Evolutionary conservation across 2,113 vertebrate species (phyloP).

Genomic region (Gambusia holbrooki): DNA sequence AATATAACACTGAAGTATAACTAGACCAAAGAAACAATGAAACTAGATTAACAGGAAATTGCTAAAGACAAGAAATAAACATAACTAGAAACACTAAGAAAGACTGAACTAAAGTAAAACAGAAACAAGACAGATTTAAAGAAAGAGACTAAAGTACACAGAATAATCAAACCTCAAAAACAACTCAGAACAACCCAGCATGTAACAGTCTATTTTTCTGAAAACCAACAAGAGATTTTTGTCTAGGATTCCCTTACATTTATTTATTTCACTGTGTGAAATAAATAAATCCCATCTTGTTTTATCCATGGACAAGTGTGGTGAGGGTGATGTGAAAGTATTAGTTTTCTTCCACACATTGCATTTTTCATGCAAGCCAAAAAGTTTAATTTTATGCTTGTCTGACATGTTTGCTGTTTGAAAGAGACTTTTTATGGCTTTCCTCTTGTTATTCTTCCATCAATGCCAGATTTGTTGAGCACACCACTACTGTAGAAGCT

Average conservation of each 20-base stretch:
- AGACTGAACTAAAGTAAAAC: too few relatives aligned
- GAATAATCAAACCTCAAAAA: too few relatives aligned
- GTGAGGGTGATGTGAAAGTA: background rate
- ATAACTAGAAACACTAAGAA: too few relatives aligned
- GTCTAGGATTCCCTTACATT: background rate
- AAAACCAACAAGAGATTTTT: background rate
- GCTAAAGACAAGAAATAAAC: too few relatives aligned
- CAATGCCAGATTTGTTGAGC: background rate
- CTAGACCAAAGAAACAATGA: too few relatives aligned
- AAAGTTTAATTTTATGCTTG: background rate
- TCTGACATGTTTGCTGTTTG: background rate
- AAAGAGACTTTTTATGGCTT: background rate
- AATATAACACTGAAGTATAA: too few relatives aligned
- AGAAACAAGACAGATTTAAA: too few relatives aligned
- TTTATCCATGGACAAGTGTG: background rate
- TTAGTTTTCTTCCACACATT: background rate
- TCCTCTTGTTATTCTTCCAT: background rate
- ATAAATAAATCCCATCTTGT: background rate
- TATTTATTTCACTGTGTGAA: background rate
- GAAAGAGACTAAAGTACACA: too few relatives aligned
- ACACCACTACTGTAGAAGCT: background rate
- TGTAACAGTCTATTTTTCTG: too few relatives aligned
- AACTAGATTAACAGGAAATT: too few relatives aligned
- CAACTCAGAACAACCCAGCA: too few relatives aligned
- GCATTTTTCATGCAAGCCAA: background rate